Evolutionary conservation across 2,888 invertebrate genomes (phyloP).

Genomic region (Pterobdella sp.): DNA sequence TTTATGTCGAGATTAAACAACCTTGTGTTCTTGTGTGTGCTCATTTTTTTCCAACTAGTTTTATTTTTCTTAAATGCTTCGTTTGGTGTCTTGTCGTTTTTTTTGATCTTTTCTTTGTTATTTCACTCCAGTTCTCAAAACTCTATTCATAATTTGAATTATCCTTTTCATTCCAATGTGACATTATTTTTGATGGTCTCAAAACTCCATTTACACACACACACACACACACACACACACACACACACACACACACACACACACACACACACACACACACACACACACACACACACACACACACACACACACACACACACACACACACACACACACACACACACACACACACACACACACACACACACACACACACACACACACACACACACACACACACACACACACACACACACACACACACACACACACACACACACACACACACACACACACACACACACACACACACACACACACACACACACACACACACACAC

Average conservation of each 20-base stretch:
- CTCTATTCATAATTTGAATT: no score
- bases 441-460: no score
- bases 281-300: background rate
- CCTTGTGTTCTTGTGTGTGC: no score
- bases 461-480: no score
- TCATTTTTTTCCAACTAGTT: no score
- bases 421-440: background rate
- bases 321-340: background rate
- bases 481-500: constrained; percentile 1
- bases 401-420: background rate
- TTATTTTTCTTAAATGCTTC: no score
- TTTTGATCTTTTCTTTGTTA: no score
- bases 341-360: background rate
- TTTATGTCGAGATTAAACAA: no score
- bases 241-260: constrained; percentile 8
- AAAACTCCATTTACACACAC: background rate
- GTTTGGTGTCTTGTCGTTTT: no score
- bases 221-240: constrained; percentile 8
- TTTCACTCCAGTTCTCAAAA: no score
- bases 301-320: background rate
- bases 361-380: background rate
- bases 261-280: constrained; percentile 10
- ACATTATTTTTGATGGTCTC: no score
- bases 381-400: background rate
- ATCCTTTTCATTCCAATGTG: no score